A percentile compares a stretch with the other conserved stretches of the same genome.
Conservation (phyloP, 2,888 invertebrate genomes). For the Tridacna crocea region DNA sequence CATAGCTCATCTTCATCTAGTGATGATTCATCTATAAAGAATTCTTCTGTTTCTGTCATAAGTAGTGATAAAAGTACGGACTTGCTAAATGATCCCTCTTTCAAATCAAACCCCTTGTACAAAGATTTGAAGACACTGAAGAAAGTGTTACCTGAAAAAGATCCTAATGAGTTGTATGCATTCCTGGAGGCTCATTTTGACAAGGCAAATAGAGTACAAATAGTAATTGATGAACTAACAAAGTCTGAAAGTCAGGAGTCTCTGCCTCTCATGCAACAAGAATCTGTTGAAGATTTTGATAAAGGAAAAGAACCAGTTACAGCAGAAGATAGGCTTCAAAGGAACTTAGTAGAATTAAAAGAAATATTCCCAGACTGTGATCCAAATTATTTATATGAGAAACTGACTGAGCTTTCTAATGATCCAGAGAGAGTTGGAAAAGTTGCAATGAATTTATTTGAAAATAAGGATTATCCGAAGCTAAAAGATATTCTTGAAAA, state of each 20-base stretch:
- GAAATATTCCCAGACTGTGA: conserved; percentile 81
- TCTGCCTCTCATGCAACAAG: conserved; percentile 25
- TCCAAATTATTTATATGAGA: conserved; percentile 77
- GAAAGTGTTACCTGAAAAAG: conserved; percentile 76
- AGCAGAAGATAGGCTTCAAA: conserved; percentile 59
- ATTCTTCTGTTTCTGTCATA: conserved; percentile 26
- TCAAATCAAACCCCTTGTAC: conserved; percentile 75
- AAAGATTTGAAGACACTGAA: conserved; percentile 74
- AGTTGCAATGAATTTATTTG: conserved; percentile 75
- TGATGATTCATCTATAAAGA: conserved; percentile 3
- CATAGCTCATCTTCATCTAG: conserved; percentile 3
- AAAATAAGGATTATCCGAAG: conserved; percentile 75
- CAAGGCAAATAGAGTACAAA: conserved; percentile 73
- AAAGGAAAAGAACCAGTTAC: conserved; percentile 58
- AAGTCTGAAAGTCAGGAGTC: conserved; percentile 61
- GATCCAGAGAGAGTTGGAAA: conserved; percentile 69
- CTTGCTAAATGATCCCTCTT: conserved; percentile 63
- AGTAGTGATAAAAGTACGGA: conserved; percentile 35
- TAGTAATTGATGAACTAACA: conserved; percentile 77
- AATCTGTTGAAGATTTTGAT: conserved; percentile 39
- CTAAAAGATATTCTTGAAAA: conserved; percentile 70
- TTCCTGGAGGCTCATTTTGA: conserved; percentile 79
- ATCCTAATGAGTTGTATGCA: conserved; percentile 80
- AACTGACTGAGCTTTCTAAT: conserved; percentile 64
- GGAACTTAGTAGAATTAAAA: conserved; percentile 73